Evolutionary conservation across 2,113 vertebrate species (phyloP).

Genomic region (Colius striatus): DNA sequence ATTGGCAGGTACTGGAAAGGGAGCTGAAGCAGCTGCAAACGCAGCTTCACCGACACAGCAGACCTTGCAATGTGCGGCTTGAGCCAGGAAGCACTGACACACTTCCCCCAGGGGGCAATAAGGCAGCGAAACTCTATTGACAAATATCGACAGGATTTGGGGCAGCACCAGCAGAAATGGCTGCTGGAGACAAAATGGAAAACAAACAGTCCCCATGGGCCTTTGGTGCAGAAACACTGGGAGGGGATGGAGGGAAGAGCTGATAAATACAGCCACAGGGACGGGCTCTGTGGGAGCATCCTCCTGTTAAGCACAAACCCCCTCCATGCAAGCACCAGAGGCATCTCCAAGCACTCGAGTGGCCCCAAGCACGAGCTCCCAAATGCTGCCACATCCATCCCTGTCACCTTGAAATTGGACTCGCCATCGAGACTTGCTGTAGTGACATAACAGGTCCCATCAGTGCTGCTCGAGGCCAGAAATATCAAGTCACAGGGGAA

Average conservation of each 20-base stretch:
- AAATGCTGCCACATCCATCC: background rate
- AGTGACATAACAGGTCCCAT: constrained; percentile 92
- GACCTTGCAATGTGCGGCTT: accelerated
- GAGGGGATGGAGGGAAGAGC: background rate
- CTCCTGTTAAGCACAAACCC: background rate
- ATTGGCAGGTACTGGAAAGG: background rate
- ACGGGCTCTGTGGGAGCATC: accelerated
- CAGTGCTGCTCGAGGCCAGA: constrained; percentile 85
- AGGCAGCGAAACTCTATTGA: accelerated
- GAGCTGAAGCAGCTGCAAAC: background rate
- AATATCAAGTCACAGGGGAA: constrained; percentile 97
- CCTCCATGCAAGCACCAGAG: accelerated
- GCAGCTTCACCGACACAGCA: accelerated
- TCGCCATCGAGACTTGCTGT: constrained; percentile 98
- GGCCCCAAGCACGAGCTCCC: background rate
- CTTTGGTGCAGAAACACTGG: accelerated
- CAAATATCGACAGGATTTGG: background rate
- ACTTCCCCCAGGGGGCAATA: accelerated
- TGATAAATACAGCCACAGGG: background rate
- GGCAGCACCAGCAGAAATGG: background rate
- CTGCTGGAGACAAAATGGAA: background rate
- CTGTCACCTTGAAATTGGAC: constrained; percentile 93
- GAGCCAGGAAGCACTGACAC: background rate
- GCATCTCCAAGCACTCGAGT: background rate
- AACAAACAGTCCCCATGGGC: background rate